Base-by-base conservation (phyloP, 2,888 invertebrate species). In the Neoitamus cyanurus region DNA sequence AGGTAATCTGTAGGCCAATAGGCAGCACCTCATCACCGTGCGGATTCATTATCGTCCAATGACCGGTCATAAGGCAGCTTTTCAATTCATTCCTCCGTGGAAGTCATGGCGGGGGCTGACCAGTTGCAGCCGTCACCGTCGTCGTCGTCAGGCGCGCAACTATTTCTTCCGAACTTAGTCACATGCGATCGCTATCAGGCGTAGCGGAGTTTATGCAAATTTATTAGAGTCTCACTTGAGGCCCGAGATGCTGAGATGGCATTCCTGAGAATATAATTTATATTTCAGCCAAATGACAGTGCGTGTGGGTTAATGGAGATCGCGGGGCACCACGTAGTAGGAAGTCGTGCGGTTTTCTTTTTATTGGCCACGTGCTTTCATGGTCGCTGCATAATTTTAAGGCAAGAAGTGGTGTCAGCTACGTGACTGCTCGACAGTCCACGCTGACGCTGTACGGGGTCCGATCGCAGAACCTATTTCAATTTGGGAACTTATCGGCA, bases 291-390 rank as follows among this genome's bases (percentile, higher is more conserved):
- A 48, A 78, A 78, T 78, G 78, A 78, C 78, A 78, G 78, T 48
- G 78, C 78, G 78, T 78, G 78, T 78, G 78, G 78, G 78, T 78
- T 78, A 78, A 78, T 78, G 58, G 78, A 78, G 78, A 78, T 78
- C 78, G 78, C 48, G 78, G 75, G 31, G 30, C n/a, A 58, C 13
- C 48, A 58, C 31, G 78, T 48, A 58, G 48, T 46, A 78, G 78
- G 78, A 48, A 78, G 31, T 78, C 58, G 48, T 48, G 58, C 78
- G 31, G 78, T 31, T 77, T 77, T 58, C 31, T 78, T 75, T 37
- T 75, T 78, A 46, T 78, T 58, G n/a, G 78, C 46, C 78, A 78
- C 78, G 78, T 78, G 78, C 78, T 78, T 78, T 37, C 73, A 73
- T 11, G 31, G 31, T 48, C 42, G 28, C 28, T 77, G 77, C 28